A percentile compares a stretch with the other conserved stretches of the same genome.
These are phyloP conservation scores for Heliconius erato DNA, from an alignment of 2,888 invertebrate species.

Conservation along the genomic window DNA sequence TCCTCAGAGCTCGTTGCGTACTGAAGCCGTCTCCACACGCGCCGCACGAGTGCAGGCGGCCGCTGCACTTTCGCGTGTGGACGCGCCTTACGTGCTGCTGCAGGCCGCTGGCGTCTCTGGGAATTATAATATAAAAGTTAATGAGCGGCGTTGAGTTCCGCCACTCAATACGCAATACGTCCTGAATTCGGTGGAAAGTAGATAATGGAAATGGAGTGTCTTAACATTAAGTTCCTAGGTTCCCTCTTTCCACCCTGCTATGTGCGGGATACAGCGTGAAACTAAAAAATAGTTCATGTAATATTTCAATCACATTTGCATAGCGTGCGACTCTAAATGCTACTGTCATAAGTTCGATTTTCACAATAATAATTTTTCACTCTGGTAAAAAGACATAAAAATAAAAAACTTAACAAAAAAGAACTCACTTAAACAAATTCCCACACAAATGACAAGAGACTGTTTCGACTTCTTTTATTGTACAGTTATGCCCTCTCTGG, in stretches of 20 bases:
- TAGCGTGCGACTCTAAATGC: too few species aligned
- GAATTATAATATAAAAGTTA: too few species aligned
- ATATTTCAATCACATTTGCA: too few species aligned
- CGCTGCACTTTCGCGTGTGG: conserved; percentile 59
- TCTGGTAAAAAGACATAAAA: too few species aligned
- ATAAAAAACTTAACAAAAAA: not conserved
- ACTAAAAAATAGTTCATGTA: not conserved
- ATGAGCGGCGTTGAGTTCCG: too few species aligned
- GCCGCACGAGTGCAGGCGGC: conserved; percentile 62
- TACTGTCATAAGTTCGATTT: too few species aligned
- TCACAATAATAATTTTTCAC: too few species aligned
- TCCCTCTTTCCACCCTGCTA: too few species aligned
- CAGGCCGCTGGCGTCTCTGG: conserved; percentile 65
- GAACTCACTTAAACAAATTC: conserved; percentile 67
- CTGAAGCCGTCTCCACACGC: conserved; percentile 69
- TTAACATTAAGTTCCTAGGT: too few species aligned
- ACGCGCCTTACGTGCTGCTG: conserved; percentile 75
- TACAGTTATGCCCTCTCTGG: conserved; percentile 56
- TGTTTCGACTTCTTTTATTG: conserved; percentile 29
- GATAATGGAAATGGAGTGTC: too few species aligned
- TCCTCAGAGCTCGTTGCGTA: conserved; percentile 67
- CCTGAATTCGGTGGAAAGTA: too few species aligned
- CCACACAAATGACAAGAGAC: conserved; percentile 65
- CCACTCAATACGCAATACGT: too few species aligned
- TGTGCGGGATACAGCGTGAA: not conserved